These are phyloP conservation scores for Brienomyrus longianalis DNA, from an alignment of 2,113 vertebrate genomes.

Conservation along the genomic window DNA sequence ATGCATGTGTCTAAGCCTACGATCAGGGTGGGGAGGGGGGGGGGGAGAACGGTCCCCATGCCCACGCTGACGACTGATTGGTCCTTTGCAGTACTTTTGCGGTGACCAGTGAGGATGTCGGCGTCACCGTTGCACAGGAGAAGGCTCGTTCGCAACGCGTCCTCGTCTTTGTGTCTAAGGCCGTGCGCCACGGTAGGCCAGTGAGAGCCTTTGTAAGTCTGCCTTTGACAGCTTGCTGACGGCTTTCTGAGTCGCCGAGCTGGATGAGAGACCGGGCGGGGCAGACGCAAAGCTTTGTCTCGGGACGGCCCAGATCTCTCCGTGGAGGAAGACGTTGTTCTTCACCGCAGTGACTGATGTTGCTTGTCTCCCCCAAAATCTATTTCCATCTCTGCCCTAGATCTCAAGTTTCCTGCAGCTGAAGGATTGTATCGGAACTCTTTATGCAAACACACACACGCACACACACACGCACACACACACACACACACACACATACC, in stretches of 20 bases:
- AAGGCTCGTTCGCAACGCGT: not conserved
- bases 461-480: not conserved
- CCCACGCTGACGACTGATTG: not conserved
- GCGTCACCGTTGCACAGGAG: not conserved
- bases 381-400: conserved; percentile 7
- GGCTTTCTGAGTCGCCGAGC: not conserved
- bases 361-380: conserved; percentile 7
- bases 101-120: not conserved
- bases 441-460: not conserved
- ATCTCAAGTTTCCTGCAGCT: conserved; percentile 1
- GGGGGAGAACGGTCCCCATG: not conserved
- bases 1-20: not conserved
- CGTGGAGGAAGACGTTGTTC: not conserved
- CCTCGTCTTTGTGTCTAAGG: not conserved
- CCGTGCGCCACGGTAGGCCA: not conserved
- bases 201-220: not conserved
- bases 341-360: not conserved
- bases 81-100: not conserved
- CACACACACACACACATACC: not conserved
- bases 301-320: not conserved
- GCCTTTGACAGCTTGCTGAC: not conserved
- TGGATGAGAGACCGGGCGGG: not conserved
- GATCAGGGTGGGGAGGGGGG: not conserved
- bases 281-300: not conserved
- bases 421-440: not conserved